These are phyloP conservation scores for Pseudopipra pipra DNA, from an alignment of 2,113 vertebrate species.

Conservation along the genomic window DNA sequence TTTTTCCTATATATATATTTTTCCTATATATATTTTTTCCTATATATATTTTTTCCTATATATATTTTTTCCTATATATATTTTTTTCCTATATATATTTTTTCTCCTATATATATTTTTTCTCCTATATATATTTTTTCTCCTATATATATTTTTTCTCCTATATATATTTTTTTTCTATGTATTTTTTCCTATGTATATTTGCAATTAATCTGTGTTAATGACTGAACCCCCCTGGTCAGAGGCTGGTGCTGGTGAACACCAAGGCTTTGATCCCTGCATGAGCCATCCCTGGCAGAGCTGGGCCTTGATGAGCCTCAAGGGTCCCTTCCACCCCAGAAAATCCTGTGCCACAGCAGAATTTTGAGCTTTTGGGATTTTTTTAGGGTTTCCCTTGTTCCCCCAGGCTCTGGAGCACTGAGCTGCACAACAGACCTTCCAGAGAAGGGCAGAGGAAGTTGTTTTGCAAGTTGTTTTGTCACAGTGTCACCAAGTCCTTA, in stretches of 20 bases:
- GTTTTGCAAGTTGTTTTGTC: conserved; percentile 9
- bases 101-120: too few species aligned
- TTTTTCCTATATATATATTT: too few species aligned
- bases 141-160: too few species aligned
- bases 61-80: too few species aligned
- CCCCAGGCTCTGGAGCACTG: background rate
- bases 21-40: too few species aligned
- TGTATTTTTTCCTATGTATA: too few species aligned
- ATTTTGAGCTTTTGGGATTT: background rate
- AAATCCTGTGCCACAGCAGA: rapidly evolving
- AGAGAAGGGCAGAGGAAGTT: conserved; percentile 4
- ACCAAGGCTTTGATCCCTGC: background rate
- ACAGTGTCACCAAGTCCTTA: background rate
- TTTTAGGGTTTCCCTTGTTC: background rate
- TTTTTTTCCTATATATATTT: too few species aligned
- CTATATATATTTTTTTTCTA: too few species aligned
- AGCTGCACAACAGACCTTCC: rapidly evolving
- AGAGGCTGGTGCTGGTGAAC: background rate
- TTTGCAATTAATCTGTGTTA: too few species aligned
- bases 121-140: background rate
- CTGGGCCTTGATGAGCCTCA: background rate
- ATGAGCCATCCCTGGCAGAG: background rate
- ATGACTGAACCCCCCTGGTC: background rate
- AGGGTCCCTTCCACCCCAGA: background rate
- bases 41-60: too few species aligned